Evolutionary conservation across 2,113 vertebrate genomes (phyloP).

Genomic region (Heterocephalus glaber): DNA sequence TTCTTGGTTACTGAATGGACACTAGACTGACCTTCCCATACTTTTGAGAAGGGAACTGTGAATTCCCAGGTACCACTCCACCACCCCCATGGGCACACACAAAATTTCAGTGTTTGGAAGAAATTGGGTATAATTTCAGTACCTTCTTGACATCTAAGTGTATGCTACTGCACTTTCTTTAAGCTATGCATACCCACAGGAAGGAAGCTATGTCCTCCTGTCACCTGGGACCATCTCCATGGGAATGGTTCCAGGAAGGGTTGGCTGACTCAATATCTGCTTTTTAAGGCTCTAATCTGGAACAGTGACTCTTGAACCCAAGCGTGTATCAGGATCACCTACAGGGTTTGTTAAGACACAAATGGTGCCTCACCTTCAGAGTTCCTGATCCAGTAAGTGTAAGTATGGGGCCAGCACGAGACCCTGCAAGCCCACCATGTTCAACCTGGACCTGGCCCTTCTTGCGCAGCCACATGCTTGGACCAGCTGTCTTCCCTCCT

Average conservation of each 20-base stretch:
- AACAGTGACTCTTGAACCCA: accelerated
- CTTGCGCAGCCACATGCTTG: accelerated
- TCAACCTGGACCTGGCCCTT: accelerated
- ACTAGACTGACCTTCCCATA: neutral
- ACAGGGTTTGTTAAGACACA: accelerated
- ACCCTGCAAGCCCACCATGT: accelerated
- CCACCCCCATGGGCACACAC: accelerated
- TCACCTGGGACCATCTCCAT: neutral
- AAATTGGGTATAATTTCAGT: neutral
- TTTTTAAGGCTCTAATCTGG: neutral
- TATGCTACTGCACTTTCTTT: accelerated
- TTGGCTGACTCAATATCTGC: accelerated
- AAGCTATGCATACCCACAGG: neutral
- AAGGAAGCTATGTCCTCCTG: accelerated
- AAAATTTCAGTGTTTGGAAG: neutral
- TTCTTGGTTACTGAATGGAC: accelerated
- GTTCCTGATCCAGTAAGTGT: accelerated
- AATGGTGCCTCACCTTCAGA: accelerated
- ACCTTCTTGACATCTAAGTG: neutral
- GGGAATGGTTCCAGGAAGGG: neutral
- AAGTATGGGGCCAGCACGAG: accelerated
- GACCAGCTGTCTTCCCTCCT: too few relatives aligned
- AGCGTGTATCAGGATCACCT: accelerated
- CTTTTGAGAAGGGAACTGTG: neutral
- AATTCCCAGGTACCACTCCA: accelerated